phyloP scores from a whole-genome alignment of 2,113 vertebrate genomes.

The Vidua macroura region DNA sequence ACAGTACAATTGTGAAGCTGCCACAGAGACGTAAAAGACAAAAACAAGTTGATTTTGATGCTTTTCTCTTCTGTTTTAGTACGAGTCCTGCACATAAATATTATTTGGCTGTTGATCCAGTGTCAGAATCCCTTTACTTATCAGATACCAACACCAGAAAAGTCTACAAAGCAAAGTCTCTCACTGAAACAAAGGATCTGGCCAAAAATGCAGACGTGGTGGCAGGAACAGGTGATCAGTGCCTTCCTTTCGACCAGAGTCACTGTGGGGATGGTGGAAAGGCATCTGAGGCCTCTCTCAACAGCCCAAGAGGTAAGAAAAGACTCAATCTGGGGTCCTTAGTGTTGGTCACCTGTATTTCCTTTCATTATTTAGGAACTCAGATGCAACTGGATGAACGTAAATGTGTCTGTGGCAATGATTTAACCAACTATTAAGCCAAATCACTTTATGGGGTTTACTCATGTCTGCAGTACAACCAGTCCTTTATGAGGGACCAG shows the following conservation, averaged over 20 bases:
- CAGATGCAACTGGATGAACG: background rate
- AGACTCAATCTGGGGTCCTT: background rate
- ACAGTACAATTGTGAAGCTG: background rate
- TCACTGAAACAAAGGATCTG: conserved; percentile 89
- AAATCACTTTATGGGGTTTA: background rate
- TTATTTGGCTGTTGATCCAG: conserved; percentile 93
- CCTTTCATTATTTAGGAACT: background rate
- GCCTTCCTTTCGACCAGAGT: conserved; percentile 94
- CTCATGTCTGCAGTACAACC: background rate
- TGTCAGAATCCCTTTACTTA: conserved; percentile 90
- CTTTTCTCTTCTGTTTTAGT: conserved; percentile 74
- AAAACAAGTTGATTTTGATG: conserved; percentile 6
- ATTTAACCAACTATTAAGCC: background rate
- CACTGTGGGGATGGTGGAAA: conserved; percentile 94
- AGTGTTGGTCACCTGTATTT: background rate
- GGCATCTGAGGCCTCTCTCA: conserved; percentile 90
- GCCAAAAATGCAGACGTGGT: conserved; percentile 93
- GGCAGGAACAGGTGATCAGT: conserved; percentile 95
- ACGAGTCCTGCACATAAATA: conserved; percentile 98
- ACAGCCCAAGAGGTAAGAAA: conserved; percentile 91
- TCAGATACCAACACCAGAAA: conserved; percentile 95
- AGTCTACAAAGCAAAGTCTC: conserved; percentile 90
- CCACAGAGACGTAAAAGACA: background rate
- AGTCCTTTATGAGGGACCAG: background rate
- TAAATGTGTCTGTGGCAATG: background rate